Base-by-base conservation (phyloP, 1,140 invertebrate species). In the Drosophila sproati region DNA sequence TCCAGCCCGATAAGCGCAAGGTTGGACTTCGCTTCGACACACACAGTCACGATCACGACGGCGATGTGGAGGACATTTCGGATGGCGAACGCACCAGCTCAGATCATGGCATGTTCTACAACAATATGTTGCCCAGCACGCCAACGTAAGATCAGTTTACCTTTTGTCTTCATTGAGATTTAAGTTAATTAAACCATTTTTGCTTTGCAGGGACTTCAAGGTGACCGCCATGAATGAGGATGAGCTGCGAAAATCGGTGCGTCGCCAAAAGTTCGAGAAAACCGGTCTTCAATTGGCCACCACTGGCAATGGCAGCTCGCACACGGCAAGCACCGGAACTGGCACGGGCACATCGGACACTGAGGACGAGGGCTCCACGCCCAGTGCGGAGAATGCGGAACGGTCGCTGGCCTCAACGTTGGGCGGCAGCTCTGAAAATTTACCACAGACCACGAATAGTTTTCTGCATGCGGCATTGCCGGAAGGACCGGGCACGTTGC, bases 201-300 rank as follows among this genome's bases (percentile, higher is more conserved):
- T 54, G 2, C 31, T 12, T 32, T 8, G 4, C 79, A 97, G 96
- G 82, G 96, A 97, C 80, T 98, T 96, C 83, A 97, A 96, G 66
- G 96, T 98, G 32, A 97, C 96, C 86, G 96, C 96, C 45, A 97
- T 97, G 95, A 96, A 97, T 87, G 96, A 96, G 10, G 96, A 97
- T 61, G 96, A 97, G 89, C 92, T 97, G 57, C 93, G 96, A 12
- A 96, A 96, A 85, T 97, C 96, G 2, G 94, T 96, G 92, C 94
- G 96, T 34, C 94, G 96, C 8, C 93, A 94, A 5, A 96, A 96
- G 91, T 95, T 95, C 29, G 94, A 94, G 56, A 93, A 94, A 61
- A 87, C 91, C 32, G 92, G 92, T 8, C 93, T 94, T 2, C 93
- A 93, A 80, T 80, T 93, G 34, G 66, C 86, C 74, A 83, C 48